Conservation (phyloP, 1,140 invertebrate genomes). For the Phenacoccus solenopsis region DNA sequence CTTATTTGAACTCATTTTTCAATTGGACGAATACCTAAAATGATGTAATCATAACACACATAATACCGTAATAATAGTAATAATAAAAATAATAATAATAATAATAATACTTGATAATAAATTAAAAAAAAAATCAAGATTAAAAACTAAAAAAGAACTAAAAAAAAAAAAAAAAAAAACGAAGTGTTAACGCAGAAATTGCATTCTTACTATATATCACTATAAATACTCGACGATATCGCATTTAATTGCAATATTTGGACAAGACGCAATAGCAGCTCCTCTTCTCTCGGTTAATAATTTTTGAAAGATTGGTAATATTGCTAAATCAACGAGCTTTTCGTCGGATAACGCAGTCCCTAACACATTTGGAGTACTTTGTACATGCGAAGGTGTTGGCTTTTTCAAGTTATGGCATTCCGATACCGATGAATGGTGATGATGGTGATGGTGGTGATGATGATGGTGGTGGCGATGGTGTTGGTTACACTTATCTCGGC, state of each 20-base stretch:
- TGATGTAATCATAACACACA: no score
- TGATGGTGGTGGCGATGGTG: constrained; percentile 29
- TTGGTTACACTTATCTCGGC: constrained; percentile 33
- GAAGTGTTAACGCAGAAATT: constrained; percentile 31
- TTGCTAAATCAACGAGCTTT: constrained; percentile 64
- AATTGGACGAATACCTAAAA: no score
- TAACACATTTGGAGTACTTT: constrained; percentile 43
- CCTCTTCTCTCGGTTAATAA: constrained; percentile 65
- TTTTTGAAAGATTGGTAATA: constrained; percentile 82
- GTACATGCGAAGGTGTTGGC: constrained; percentile 37
- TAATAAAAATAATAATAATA: no score
- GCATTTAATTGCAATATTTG: constrained; percentile 88
- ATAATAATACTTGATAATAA: no score
- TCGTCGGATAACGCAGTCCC: constrained; percentile 60
- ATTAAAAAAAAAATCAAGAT: no score
- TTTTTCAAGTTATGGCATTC: constrained; percentile 24
- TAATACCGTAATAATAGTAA: no score
- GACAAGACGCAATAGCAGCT: constrained; percentile 73
- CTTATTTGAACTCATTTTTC: no score
- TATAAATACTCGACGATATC: constrained; percentile 88
- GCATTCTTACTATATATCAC: background rate
- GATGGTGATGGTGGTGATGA: constrained; percentile 24
- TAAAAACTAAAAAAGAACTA: no score
- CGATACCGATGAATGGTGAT: constrained; percentile 22
- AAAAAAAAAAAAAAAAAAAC: constrained; percentile 28